A percentile compares a stretch with the other conserved stretches of the same genome.
These are phyloP conservation scores for Atherinosoma microstoma DNA, from an alignment of 2,797 vertebrate species.

Conservation along the genomic window DNA sequence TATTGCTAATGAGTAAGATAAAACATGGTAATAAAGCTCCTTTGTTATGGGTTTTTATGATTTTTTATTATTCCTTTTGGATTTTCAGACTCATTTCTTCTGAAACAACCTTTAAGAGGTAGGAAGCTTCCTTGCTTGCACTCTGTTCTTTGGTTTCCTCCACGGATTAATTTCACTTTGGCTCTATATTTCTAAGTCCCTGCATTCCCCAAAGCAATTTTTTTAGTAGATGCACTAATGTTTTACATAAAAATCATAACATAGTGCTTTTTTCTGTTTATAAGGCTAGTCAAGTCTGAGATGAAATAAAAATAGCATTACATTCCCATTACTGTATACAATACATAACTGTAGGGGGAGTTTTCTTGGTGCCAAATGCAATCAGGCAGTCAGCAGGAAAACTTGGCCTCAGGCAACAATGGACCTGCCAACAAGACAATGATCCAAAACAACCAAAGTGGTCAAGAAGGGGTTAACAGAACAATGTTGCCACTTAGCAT, in stretches of 20 bases:
- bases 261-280: not conserved
- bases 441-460: not conserved
- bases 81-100: not conserved
- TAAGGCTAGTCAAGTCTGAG: not conserved
- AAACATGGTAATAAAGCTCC: not conserved
- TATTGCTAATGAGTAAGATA: constrained; percentile 31
- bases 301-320: not conserved
- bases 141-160: not conserved
- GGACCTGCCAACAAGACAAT: not conserved
- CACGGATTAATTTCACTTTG: not conserved
- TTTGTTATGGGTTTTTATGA: not conserved
- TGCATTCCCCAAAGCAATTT: not conserved
- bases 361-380: not conserved
- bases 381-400: not conserved
- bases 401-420: not conserved
- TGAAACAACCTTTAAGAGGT: not conserved
- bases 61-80: not conserved
- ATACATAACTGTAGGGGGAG: not conserved
- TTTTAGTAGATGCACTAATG: too few species aligned
- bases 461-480: not conserved
- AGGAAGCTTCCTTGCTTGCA: not conserved
- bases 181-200: not conserved
- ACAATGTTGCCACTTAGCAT: not conserved
- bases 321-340: not conserved
- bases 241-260: not conserved